Conservation (phyloP, 2,797 vertebrate genomes). For the Acanthis flammea region DNA sequence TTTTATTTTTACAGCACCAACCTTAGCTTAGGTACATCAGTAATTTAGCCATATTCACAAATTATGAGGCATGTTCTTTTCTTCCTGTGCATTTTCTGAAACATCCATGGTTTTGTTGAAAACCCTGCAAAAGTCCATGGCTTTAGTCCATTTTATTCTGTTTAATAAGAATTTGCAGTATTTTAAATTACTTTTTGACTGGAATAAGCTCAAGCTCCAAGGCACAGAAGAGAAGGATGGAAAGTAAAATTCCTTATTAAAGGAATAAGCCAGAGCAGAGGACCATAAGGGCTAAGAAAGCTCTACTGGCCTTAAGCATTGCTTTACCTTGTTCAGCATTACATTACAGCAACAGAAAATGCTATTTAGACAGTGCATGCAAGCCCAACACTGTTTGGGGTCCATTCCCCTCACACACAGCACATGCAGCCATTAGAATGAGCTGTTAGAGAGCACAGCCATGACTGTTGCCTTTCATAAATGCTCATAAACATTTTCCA, state of each 20-base stretch:
- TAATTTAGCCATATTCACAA: neutral
- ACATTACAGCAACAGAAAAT: neutral
- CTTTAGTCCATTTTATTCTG: neutral
- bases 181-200: neutral
- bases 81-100: neutral
- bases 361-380: neutral
- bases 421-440: neutral
- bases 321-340: neutral
- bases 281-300: neutral
- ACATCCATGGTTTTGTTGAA: neutral
- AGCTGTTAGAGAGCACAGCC: neutral
- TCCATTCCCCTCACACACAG: neutral
- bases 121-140: neutral
- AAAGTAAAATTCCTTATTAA: neutral
- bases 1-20: neutral
- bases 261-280: neutral
- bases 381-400: neutral
- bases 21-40: neutral
- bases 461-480: neutral
- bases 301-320: neutral
- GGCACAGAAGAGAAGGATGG: neutral
- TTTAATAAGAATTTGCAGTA: neutral
- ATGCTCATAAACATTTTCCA: neutral
- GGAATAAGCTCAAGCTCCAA: neutral
- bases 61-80: neutral